Conservation (phyloP, 2,113 vertebrate species). For the Pseudolaguvia tuberculata region DNA sequence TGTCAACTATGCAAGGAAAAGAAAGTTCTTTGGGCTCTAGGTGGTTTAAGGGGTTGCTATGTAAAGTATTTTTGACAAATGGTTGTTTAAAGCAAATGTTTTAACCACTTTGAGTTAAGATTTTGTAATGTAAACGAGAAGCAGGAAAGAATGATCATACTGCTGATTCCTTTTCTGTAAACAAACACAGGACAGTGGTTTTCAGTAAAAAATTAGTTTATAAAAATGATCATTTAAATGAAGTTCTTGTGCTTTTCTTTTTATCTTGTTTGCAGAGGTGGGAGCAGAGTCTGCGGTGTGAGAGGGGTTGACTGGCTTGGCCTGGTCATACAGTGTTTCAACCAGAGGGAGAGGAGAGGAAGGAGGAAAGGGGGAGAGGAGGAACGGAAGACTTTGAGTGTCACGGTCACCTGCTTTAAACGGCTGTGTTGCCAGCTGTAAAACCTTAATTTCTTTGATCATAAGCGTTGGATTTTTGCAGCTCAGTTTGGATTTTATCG, state of each 20-base stretch:
- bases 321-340: slow-evolving; percentile 65
- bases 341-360: slow-evolving; percentile 32
- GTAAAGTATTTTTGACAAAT: background rate
- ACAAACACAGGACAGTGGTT: too few species aligned
- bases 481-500: slow-evolving; percentile 32
- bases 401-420: slow-evolving; percentile 61
- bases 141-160: background rate
- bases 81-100: background rate
- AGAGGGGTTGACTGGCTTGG: slow-evolving; percentile 65
- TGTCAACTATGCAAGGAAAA: background rate
- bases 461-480: slow-evolving; percentile 24
- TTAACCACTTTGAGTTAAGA: background rate
- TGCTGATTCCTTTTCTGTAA: background rate
- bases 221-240: slow-evolving; percentile 22
- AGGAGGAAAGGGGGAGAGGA: slow-evolving; percentile 44
- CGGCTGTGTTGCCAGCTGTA: slow-evolving; percentile 66
- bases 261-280: slow-evolving; percentile 46
- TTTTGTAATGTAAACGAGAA: background rate
- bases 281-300: slow-evolving; percentile 54
- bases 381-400: slow-evolving; percentile 41
- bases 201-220: background rate
- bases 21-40: background rate
- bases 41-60: background rate
- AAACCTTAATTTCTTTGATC: slow-evolving; percentile 38
- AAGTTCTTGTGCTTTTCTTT: slow-evolving; percentile 14